Percentiles rank a stretch among this genome's conserved stretches.
These are phyloP conservation scores for Monodelphis domestica DNA, from an alignment of 2,797 vertebrate genomes.

Conservation along the genomic window DNA sequence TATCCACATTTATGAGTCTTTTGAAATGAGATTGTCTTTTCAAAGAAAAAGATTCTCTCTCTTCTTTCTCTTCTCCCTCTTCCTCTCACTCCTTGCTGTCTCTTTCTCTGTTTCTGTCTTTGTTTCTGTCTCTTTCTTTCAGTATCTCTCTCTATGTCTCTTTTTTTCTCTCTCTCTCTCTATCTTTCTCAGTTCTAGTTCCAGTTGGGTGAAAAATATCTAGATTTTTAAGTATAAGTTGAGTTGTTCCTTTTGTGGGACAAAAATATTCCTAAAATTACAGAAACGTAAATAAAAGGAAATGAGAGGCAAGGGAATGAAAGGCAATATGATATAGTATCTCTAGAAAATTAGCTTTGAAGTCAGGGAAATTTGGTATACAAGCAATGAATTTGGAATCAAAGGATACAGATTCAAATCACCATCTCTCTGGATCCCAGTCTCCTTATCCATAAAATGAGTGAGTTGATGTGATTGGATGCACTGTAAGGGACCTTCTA, in stretches of 20 bases:
- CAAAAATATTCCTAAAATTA: background rate
- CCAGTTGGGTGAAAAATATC: background rate
- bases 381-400: background rate
- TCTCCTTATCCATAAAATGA: background rate
- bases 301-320: background rate
- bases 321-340: background rate
- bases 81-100: too few relatives aligned
- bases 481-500: background rate
- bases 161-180: background rate
- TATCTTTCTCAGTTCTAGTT: background rate
- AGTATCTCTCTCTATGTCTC: background rate
- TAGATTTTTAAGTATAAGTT: background rate
- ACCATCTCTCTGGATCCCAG: background rate
- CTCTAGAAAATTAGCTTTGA: background rate
- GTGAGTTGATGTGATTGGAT: background rate
- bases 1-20: conserved; percentile 28
- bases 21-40: background rate
- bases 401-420: background rate
- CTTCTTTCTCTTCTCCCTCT: background rate
- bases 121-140: rapidly evolving
- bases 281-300: background rate
- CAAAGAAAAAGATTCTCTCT: background rate
- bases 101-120: too few relatives aligned
- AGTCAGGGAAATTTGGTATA: background rate
- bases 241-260: background rate